Conservation (phyloP, 1,140 invertebrate species). For the Sogatella furcifera region DNA sequence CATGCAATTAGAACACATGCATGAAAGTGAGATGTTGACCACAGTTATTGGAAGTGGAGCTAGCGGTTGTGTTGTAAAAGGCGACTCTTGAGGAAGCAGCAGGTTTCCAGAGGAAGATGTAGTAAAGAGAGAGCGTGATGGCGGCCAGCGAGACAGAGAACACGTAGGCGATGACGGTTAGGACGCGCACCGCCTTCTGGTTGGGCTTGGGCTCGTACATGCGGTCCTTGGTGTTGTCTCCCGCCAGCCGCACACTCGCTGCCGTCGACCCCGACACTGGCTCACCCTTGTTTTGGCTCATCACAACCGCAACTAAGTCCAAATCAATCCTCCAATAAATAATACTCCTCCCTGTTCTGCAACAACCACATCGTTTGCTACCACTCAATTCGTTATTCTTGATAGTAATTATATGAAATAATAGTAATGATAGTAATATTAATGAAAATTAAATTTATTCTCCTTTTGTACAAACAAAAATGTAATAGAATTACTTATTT, state of each 20-base stretch:
- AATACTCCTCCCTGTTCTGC: background rate
- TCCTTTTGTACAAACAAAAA: too few species aligned
- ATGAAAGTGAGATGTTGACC: background rate
- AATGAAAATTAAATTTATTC: too few species aligned
- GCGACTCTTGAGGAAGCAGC: constrained; percentile 27
- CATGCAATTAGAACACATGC: too few species aligned
- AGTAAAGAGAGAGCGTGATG: constrained; percentile 89
- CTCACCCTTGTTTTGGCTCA: background rate
- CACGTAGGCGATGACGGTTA: constrained; percentile 91
- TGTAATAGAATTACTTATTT: too few species aligned
- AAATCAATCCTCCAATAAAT: background rate
- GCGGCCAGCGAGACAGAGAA: constrained; percentile 90
- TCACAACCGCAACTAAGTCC: too few species aligned
- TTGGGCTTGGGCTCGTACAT: constrained; percentile 59
- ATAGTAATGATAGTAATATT: too few species aligned
- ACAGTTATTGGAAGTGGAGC: background rate
- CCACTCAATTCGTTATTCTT: too few species aligned
- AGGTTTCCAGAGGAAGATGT: constrained; percentile 91
- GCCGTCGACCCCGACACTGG: background rate
- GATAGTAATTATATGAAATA: too few species aligned
- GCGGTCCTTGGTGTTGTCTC: constrained; percentile 61
- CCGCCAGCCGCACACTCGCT: constrained; percentile 19
- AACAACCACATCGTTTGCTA: too few species aligned
- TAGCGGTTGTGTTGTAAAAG: constrained; percentile 2
- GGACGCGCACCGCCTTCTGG: constrained; percentile 78